Evolutionary conservation across 2,797 vertebrate genomes (phyloP).

Genomic region (Poeciliopsis turneri): DNA sequence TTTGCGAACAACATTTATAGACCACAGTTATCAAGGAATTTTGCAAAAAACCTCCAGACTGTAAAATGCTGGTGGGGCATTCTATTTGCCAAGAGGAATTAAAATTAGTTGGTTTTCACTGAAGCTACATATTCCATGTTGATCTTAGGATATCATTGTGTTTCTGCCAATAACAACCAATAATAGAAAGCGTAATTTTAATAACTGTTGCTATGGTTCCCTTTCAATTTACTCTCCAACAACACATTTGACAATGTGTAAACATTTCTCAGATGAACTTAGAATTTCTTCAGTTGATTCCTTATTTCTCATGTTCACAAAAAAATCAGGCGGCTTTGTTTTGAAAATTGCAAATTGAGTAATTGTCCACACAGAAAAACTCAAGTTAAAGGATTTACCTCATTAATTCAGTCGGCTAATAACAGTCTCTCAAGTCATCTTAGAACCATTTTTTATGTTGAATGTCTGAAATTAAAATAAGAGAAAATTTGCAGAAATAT

Average conservation of each 20-base stretch:
- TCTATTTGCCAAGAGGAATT: not conserved
- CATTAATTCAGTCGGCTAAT: no score
- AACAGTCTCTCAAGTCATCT: no score
- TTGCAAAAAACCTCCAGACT: slow-evolving; percentile 3
- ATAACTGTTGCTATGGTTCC: not conserved
- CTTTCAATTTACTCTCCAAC: not conserved
- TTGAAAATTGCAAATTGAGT: no score
- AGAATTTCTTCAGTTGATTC: not conserved
- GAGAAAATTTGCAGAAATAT: no score
- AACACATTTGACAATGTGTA: not conserved
- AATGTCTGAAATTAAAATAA: no score
- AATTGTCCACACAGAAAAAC: no score
- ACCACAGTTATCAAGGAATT: slow-evolving; percentile 40
- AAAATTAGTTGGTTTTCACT: not conserved
- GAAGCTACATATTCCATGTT: not conserved
- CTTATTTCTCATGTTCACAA: not conserved
- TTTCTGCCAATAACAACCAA: not conserved
- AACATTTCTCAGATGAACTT: not conserved
- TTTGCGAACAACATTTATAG: slow-evolving; percentile 57
- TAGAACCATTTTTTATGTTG: no score
- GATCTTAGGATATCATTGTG: not conserved
- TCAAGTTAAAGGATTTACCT: no score
- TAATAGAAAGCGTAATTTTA: not conserved
- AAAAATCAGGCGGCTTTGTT: not conserved
- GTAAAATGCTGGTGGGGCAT: slow-evolving; percentile 3